Evolutionary conservation across 1,140 invertebrate species (phyloP).

Genomic region (Drosophila ercepeae): DNA sequence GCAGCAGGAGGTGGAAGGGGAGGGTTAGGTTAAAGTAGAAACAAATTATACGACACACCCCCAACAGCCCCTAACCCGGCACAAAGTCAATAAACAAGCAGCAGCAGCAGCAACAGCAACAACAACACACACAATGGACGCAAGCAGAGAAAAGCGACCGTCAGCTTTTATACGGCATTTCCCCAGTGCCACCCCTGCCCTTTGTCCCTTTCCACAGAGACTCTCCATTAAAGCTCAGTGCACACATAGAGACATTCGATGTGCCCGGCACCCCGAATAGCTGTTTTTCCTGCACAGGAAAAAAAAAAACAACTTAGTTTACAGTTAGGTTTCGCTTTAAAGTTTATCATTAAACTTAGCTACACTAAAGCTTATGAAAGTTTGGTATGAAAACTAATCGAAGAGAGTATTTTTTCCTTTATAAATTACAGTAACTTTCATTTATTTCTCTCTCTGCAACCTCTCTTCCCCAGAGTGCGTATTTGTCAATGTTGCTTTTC

Average conservation of each 20-base stretch:
- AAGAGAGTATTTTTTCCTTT: background rate
- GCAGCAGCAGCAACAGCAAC: slow-evolving; percentile 46
- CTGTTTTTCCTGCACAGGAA: slow-evolving; percentile 11
- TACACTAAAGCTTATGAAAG: background rate
- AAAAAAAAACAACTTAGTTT: background rate
- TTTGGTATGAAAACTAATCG: too few species aligned
- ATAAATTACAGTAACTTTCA: background rate
- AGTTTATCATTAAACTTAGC: background rate
- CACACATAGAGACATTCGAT: slow-evolving; percentile 40
- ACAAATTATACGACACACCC: slow-evolving; percentile 77
- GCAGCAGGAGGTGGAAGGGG: background rate
- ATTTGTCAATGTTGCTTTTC: slow-evolving; percentile 75
- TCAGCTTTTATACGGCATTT: slow-evolving; percentile 66
- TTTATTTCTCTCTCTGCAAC: background rate
- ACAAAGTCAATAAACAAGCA: slow-evolving; percentile 79
- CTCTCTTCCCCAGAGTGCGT: slow-evolving; percentile 8
- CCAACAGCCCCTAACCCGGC: slow-evolving; percentile 46
- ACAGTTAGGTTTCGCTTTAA: background rate
- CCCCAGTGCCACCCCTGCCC: slow-evolving; percentile 44
- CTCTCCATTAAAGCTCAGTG: slow-evolving; percentile 49
- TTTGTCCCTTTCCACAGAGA: slow-evolving; percentile 38
- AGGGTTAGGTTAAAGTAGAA: slow-evolving; percentile 74
- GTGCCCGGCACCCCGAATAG: slow-evolving; percentile 40
- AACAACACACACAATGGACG: slow-evolving; percentile 43
- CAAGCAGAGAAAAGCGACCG: slow-evolving; percentile 43